Conservation (phyloP, 2,797 vertebrate genomes). For the Poecilia velifera region DNA sequence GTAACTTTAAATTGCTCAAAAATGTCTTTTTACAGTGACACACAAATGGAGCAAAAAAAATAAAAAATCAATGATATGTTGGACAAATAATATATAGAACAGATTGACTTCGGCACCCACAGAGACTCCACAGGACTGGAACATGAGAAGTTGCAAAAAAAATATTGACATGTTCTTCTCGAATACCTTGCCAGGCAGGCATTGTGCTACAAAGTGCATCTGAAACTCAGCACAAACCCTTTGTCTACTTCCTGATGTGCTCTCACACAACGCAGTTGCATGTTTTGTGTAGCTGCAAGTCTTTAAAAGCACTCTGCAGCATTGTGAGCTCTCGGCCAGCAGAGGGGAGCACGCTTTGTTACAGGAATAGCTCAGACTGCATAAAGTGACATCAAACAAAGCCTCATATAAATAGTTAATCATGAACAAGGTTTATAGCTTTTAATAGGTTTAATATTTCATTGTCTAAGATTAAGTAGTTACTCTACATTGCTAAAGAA, state of each 20-base stretch:
- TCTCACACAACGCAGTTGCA: slow-evolving; percentile 14
- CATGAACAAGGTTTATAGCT: neutral
- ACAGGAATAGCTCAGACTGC: slow-evolving; percentile 31
- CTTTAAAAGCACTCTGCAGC: slow-evolving; percentile 39
- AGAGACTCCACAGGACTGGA: slow-evolving; percentile 16
- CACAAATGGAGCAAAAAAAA: neutral
- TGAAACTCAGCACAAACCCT: slow-evolving; percentile 14
- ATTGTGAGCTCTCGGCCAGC: slow-evolving; percentile 60
- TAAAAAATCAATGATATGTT: neutral
- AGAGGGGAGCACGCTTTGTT: slow-evolving; percentile 69
- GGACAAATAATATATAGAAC: slow-evolving; percentile 30
- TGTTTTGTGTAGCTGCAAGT: slow-evolving; percentile 2
- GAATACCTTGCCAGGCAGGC: slow-evolving; percentile 26
- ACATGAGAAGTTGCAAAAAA: slow-evolving; percentile 22
- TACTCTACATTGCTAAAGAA: neutral
- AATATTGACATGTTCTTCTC: slow-evolving; percentile 35
- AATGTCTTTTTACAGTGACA: neutral
- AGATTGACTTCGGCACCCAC: slow-evolving; percentile 10
- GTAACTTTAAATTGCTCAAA: neutral
- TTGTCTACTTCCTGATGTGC: slow-evolving; percentile 23
- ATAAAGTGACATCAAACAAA: slow-evolving; percentile 38
- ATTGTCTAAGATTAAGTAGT: neutral
- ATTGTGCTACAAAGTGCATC: slow-evolving; percentile 20
- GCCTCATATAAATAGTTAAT: neutral
- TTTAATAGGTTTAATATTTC: neutral